These are phyloP conservation scores for Chouioia cunea DNA, from an alignment of 2,888 invertebrate genomes.

Conservation along the genomic window DNA sequence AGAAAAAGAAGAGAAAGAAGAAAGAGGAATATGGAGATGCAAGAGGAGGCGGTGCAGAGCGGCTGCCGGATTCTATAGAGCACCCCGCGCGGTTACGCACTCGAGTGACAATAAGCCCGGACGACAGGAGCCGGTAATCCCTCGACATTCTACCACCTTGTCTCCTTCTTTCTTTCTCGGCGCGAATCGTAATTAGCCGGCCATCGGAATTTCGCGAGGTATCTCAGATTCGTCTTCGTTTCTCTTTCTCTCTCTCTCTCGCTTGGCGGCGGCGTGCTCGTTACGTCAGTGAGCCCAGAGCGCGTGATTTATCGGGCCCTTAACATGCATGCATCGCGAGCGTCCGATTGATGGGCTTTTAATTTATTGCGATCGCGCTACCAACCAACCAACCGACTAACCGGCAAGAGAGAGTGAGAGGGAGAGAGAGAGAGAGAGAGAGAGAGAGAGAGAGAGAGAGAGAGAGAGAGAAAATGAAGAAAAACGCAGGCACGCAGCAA, in stretches of 20 bases:
- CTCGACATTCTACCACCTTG: no score
- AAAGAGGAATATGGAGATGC: background rate
- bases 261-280: background rate
- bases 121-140: no score
- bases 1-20: background rate
- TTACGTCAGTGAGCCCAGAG: slow-evolving; percentile 5
- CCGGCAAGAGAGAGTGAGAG: background rate
- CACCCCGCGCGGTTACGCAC: slow-evolving; percentile 1
- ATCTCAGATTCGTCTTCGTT: background rate
- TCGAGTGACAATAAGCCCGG: background rate
- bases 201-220: slow-evolving; percentile 36
- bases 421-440: background rate
- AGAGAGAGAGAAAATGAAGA: slow-evolving; percentile 3
- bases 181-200: slow-evolving; percentile 32
- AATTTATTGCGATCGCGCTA: slow-evolving; percentile 41
- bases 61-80: background rate
- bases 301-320: slow-evolving; percentile 36
- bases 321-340: slow-evolving; percentile 17
- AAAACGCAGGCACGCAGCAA: slow-evolving; percentile 19
- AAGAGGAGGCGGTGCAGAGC: background rate
- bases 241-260: slow-evolving; percentile 8
- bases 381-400: background rate
- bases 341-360: slow-evolving; percentile 43
- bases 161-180: background rate
- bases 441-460: background rate